These are phyloP conservation scores for Gavialis gangeticus DNA, from an alignment of 2,113 vertebrate genomes.

Conservation along the genomic window DNA sequence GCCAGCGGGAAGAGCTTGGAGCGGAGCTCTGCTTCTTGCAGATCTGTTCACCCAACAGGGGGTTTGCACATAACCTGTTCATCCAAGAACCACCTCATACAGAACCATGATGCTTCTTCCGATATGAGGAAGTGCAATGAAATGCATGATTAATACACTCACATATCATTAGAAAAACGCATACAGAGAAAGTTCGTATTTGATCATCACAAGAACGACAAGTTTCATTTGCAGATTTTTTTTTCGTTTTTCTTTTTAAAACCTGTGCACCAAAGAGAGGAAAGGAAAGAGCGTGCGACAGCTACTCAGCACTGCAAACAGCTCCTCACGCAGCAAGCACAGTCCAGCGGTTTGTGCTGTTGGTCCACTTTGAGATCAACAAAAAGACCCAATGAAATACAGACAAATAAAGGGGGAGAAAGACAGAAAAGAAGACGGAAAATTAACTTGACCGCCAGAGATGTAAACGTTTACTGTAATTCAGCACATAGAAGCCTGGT, in stretches of 20 bases:
- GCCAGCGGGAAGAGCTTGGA: conserved; percentile 46
- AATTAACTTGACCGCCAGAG: conserved; percentile 19
- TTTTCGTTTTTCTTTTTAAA: neutral
- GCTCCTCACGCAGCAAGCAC: conserved; percentile 58
- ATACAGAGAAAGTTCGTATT: neutral
- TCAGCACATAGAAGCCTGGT: conserved; percentile 51
- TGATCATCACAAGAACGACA: conserved; percentile 6
- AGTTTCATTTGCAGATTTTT: neutral
- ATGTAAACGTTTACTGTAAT: conserved; percentile 72
- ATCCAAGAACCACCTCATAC: conserved; percentile 12
- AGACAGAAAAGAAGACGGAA: conserved; percentile 31
- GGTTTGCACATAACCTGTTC: conserved; percentile 4
- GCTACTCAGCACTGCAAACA: neutral
- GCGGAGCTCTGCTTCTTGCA: conserved; percentile 32
- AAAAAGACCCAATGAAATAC: conserved; percentile 45
- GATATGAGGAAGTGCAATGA: conserved; percentile 19
- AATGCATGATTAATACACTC: conserved; percentile 28
- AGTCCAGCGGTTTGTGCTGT: conserved; percentile 64
- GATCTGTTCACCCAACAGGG: neutral
- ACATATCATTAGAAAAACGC: neutral
- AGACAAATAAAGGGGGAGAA: neutral
- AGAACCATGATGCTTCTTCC: conserved; percentile 29
- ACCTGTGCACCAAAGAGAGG: conserved; percentile 33
- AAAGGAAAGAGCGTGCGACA: neutral
- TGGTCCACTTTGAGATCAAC: conserved; percentile 77